Conservation (phyloP, 2,113 vertebrate genomes). For the Eclectus roratus region DNA sequence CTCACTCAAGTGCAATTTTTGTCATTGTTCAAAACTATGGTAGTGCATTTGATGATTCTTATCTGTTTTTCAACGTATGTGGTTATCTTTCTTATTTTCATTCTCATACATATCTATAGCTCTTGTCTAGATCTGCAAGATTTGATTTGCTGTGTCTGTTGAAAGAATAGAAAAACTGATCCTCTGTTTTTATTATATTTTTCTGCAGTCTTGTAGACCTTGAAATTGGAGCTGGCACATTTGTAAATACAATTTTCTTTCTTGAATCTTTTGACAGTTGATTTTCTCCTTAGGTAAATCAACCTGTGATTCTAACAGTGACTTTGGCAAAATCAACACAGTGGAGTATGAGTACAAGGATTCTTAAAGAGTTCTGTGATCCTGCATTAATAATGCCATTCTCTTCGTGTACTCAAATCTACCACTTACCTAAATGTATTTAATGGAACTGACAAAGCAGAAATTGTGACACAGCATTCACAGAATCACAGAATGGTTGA, state of each 20-base stretch:
- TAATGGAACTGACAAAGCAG: background rate
- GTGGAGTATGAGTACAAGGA: background rate
- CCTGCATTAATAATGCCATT: slow-evolving; percentile 7
- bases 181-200: slow-evolving; percentile 52
- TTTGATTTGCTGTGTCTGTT: slow-evolving; percentile 46
- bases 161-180: slow-evolving; percentile 23
- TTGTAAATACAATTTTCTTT: slow-evolving; percentile 55
- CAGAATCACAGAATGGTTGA: background rate
- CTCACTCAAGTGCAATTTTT: slow-evolving; percentile 26
- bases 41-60: slow-evolving; percentile 40
- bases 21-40: slow-evolving; percentile 29
- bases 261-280: slow-evolving; percentile 42
- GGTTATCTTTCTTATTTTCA: slow-evolving; percentile 49
- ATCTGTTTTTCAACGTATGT: slow-evolving; percentile 22
- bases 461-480: background rate
- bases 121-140: slow-evolving; percentile 40
- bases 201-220: slow-evolving; percentile 37
- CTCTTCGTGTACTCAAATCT: background rate
- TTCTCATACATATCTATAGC: slow-evolving; percentile 27
- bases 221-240: slow-evolving; percentile 62
- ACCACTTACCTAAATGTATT: background rate
- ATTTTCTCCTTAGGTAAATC: slow-evolving; percentile 51
- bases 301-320: slow-evolving; percentile 20
- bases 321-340: slow-evolving; percentile 7
- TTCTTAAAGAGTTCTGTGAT: background rate